Percentiles rank a stretch among this genome's conserved stretches.
These are phyloP conservation scores for Pluvialis apricaria DNA, from an alignment of 2,113 vertebrate species.

Conservation along the genomic window DNA sequence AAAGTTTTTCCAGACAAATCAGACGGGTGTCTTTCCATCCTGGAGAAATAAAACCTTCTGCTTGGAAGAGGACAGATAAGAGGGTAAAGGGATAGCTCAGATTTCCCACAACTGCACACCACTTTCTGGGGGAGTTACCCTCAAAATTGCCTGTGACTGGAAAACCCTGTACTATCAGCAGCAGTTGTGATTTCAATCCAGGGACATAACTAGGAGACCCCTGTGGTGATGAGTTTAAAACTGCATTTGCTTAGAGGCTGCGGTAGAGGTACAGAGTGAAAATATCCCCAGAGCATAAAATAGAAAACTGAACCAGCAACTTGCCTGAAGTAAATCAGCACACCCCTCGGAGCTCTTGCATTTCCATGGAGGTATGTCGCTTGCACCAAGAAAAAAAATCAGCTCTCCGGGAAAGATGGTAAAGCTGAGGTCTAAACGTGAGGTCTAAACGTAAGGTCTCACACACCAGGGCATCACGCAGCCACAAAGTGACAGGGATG, in stretches of 20 bases:
- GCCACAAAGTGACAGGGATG: neutral
- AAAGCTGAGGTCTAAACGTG: neutral
- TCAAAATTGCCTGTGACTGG: neutral
- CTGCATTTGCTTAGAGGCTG: neutral
- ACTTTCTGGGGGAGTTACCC: neutral
- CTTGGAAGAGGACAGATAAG: constrained; percentile 40
- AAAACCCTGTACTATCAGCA: neutral
- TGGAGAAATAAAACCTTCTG: constrained; percentile 47
- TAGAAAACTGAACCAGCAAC: neutral
- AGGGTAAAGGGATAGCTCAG: neutral
- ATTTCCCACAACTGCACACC: neutral
- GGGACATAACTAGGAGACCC: neutral
- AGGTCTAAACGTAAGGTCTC: neutral
- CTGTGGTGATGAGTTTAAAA: neutral
- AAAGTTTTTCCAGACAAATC: constrained; percentile 58
- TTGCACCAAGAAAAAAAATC: neutral
- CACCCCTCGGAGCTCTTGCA: neutral
- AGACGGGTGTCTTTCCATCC: constrained; percentile 45
- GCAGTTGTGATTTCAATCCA: neutral
- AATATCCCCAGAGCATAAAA: constrained; percentile 4
- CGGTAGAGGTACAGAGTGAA: neutral
- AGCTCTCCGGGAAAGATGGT: neutral
- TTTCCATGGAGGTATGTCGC: neutral
- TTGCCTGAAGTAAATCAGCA: constrained; percentile 2
- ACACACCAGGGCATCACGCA: neutral